Evolutionary conservation across 2,113 vertebrate genomes (phyloP).

Genomic region (Cariama cristata): DNA sequence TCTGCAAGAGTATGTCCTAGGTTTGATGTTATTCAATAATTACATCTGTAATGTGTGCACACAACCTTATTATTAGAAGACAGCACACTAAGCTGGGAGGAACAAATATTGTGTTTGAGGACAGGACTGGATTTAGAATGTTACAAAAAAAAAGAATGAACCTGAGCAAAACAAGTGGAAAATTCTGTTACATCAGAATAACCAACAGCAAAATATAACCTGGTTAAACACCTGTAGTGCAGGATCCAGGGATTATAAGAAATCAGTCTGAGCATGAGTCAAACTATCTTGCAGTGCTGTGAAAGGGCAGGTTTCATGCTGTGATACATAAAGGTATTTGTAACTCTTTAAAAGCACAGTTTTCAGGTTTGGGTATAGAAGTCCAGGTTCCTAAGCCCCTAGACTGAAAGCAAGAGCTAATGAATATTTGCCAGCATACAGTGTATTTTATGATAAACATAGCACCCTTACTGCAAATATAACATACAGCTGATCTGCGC

Average conservation of each 20-base stretch:
- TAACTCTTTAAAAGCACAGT: neutral
- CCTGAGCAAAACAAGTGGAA: neutral
- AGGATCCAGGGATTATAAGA: neutral
- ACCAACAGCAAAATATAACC: neutral
- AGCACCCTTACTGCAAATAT: neutral
- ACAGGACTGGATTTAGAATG: neutral
- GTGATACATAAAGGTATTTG: neutral
- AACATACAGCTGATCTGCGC: neutral
- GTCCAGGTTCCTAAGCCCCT: neutral
- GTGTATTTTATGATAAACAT: neutral
- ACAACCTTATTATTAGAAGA: neutral
- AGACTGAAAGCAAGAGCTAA: neutral
- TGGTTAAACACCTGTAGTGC: neutral
- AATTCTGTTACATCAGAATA: neutral
- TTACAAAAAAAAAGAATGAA: neutral
- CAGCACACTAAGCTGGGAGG: neutral
- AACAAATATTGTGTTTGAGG: rapidly evolving
- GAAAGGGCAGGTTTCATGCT: neutral
- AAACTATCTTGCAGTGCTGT: neutral
- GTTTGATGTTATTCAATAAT: neutral
- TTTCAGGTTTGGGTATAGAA: neutral
- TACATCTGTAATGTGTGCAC: neutral
- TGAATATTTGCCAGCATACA: neutral
- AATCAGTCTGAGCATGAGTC: neutral
- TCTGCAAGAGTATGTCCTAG: neutral